Evolutionary conservation across 1,140 invertebrate species (phyloP).

Genomic region (Nasonia longicornis): DNA sequence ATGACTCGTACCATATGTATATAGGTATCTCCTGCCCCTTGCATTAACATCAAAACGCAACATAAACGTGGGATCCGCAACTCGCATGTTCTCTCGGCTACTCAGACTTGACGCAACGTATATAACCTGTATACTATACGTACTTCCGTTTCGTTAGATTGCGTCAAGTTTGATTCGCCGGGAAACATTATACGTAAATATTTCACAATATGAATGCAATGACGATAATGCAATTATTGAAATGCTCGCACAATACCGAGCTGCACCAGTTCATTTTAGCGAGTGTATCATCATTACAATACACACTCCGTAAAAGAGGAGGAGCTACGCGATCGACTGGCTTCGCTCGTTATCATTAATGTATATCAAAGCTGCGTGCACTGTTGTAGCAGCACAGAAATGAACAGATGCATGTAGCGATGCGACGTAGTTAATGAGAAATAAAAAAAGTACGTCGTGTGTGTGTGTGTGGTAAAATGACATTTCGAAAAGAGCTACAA

Average conservation of each 20-base stretch:
- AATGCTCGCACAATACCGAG: background rate
- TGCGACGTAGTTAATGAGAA: constrained; percentile 3
- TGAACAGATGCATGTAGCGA: constrained; percentile 1
- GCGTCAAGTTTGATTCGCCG: constrained; percentile 7
- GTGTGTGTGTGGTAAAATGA: background rate
- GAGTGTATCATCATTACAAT: background rate
- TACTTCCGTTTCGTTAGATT: background rate
- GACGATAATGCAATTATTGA: constrained; percentile 27
- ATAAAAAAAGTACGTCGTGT: background rate
- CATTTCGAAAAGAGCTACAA: background rate
- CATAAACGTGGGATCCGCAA: constrained; percentile 60
- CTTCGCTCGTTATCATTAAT: constrained; percentile 12
- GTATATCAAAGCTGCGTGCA: constrained; percentile 2
- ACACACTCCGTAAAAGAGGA: background rate
- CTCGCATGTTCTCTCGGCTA: background rate
- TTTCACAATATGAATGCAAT: constrained; percentile 33
- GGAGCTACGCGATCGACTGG: background rate
- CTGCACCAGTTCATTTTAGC: constrained; percentile 1
- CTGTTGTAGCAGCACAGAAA: background rate
- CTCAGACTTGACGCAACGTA: constrained; percentile 29
- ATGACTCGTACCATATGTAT: constrained; percentile 97
- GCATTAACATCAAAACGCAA: constrained; percentile 66
- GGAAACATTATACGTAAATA: background rate
- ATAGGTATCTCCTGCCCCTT: constrained; percentile 94
- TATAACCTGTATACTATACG: background rate